Conservation (phyloP, 2,113 vertebrate genomes). For the Saguinus midas region DNA sequence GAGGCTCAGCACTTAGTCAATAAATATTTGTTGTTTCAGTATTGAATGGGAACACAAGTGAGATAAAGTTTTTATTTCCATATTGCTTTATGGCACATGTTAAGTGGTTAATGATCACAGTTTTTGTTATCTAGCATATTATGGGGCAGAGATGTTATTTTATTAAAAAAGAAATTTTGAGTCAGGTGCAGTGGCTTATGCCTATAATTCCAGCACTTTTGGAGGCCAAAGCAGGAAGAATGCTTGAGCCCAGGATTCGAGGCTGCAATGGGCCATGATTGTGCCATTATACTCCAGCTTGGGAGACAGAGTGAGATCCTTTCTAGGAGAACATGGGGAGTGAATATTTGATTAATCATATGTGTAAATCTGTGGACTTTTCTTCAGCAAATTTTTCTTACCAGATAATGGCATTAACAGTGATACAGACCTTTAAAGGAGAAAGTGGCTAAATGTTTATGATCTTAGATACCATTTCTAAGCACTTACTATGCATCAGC, state of each 20-base stretch:
- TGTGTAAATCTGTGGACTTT: neutral
- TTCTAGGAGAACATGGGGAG: too few relatives aligned
- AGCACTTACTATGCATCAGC: neutral
- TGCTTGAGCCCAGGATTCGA: too few relatives aligned
- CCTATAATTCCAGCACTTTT: too few relatives aligned
- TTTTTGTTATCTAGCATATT: neutral
- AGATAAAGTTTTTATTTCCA: neutral
- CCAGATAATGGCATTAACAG: neutral
- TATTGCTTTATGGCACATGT: neutral
- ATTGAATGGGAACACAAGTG: neutral
- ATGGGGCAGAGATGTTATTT: neutral
- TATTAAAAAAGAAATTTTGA: neutral
- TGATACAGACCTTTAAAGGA: neutral
- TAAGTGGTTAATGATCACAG: neutral
- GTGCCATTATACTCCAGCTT: too few relatives aligned
- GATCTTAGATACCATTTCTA: neutral
- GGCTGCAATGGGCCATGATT: too few relatives aligned
- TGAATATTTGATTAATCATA: neutral
- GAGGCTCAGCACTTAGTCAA: neutral
- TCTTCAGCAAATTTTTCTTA: neutral
- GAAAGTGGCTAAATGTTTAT: neutral
- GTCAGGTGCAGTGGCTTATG: too few relatives aligned
- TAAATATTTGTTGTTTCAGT: constrained; percentile 4
- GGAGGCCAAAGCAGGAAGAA: too few relatives aligned
- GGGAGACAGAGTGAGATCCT: too few relatives aligned